phyloP scores from a whole-genome alignment of 2,797 vertebrate species.

The Amblyopsis hoosieri region DNA sequence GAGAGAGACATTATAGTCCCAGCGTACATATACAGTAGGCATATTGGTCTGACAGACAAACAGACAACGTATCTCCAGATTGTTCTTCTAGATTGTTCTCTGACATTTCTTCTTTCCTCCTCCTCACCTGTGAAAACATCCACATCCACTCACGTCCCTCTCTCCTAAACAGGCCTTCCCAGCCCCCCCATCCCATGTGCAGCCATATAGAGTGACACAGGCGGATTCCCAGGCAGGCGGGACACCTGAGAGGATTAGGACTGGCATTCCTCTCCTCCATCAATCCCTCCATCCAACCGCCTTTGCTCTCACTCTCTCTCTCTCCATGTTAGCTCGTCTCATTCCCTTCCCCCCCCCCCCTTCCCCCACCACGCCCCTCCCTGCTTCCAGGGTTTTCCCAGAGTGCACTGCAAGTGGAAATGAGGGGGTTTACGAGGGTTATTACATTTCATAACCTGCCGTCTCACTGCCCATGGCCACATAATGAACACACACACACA shows the following conservation, averaged over 20 bases:
- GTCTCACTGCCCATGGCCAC: slow-evolving; percentile 50
- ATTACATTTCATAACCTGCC: slow-evolving; percentile 66
- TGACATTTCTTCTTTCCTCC: neutral
- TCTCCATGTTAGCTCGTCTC: slow-evolving; percentile 9
- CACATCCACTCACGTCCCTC: neutral
- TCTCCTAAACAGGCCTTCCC: neutral
- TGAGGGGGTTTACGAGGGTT: slow-evolving; percentile 57
- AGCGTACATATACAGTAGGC: neutral
- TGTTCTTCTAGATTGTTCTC: neutral
- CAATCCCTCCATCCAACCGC: slow-evolving; percentile 40
- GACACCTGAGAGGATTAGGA: slow-evolving; percentile 74
- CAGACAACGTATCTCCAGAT: neutral
- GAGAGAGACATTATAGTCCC: neutral
- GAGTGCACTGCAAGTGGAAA: slow-evolving; percentile 52
- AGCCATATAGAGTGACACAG: slow-evolving; percentile 50
- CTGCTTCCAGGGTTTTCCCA: slow-evolving; percentile 26
- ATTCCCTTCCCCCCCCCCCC: slow-evolving; percentile 8
- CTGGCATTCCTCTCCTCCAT: slow-evolving; percentile 52
- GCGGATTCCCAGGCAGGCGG: slow-evolving; percentile 60
- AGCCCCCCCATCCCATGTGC: too few relatives aligned
- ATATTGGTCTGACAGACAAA: neutral
- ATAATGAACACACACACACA: slow-evolving; percentile 41
- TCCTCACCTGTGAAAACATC: neutral
- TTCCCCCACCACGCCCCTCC: neutral
- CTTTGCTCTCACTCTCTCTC: neutral